A percentile compares a stretch with the other conserved stretches of the same genome.
Evolutionary conservation across 2,888 invertebrate genomes (phyloP).

Genomic region (Trachelus troglodyta): DNA sequence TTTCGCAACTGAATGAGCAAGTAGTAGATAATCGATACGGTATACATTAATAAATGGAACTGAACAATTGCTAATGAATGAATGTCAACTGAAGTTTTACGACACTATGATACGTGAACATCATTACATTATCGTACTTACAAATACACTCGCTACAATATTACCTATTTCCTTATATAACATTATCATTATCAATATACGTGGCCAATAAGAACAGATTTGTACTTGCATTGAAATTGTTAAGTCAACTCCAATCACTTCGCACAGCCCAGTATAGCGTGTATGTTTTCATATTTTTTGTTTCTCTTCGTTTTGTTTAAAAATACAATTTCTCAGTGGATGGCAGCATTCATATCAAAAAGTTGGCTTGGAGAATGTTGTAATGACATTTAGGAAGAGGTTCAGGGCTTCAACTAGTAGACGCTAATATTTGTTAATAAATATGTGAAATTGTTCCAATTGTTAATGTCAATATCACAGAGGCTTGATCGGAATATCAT

Average conservation of each 20-base stretch:
- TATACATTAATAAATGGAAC: constrained; percentile 37
- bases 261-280: constrained; percentile 66
- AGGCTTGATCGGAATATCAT: constrained; percentile 63
- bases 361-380: constrained; percentile 63
- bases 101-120: constrained; percentile 49
- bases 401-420: constrained; percentile 47
- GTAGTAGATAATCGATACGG: constrained; percentile 33
- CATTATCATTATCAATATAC: constrained; percentile 63
- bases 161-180: constrained; percentile 54
- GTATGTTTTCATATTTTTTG: constrained; percentile 59
- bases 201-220: constrained; percentile 67
- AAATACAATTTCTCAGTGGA: constrained; percentile 61
- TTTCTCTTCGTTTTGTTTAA: constrained; percentile 54
- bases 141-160: constrained; percentile 60
- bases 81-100: constrained; percentile 45
- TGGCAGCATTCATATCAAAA: constrained; percentile 63
- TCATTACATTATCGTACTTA: constrained; percentile 58
- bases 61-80: constrained; percentile 42
- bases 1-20: constrained; percentile 46
- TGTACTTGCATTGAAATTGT: constrained; percentile 67
- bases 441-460: constrained; percentile 61
- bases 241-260: constrained; percentile 66
- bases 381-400: constrained; percentile 62
- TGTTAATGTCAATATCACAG: constrained; percentile 64
- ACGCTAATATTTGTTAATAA: constrained; percentile 52